Base-by-base conservation (phyloP, 2,113 vertebrate species). In the Syngnathoides biaculeatus region DNA sequence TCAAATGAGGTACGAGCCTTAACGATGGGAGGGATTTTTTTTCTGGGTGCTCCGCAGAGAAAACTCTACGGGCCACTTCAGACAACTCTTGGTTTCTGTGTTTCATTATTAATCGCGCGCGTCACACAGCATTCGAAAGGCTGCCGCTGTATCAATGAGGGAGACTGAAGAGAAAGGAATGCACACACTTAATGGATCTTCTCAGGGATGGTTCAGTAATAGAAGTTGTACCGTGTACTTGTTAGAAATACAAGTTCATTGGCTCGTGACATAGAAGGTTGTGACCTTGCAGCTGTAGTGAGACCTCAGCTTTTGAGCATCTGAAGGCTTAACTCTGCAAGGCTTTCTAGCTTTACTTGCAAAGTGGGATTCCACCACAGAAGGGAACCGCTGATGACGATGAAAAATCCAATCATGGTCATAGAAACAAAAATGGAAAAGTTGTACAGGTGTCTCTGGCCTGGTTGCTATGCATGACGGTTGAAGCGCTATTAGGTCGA, bases 71-170 rank as follows among this genome's bases (percentile, higher is more conserved):
- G 42, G 73, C 58, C 40, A 26, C 69, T 68, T 69, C 66, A 56
- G 64, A 67, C 64, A 72, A 58, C 59, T 77, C 69, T 35, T 45
- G 78, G 59, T n/a, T 55, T 74, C 68, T 82, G 74, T 86, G 75
- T 86, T 88, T 82, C 74, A 89, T 88, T 87, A 90, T 86, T 86
- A 75, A 88, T 82, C 27, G 40, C 1, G 2, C 58, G 77, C 61
- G 73, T 58, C 68, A 71, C n/a, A 47, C 65, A 63, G 84, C 75
- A 83, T 58, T 40, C 67, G 48, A 84, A 81, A 85, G 68, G 67
- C 64, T 71, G 65, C 20, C 10, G 50, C 60, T 53, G 74, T 62
- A 65, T 15, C 38, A 9, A 4, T 30, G 55, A 30, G 26, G 26
- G 26, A 57, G 26, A 57, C 12, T 30, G 26, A 57, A 57, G 26